Base-by-base conservation (phyloP, 1,140 invertebrate species). In the Lasaia peninsularis region DNA sequence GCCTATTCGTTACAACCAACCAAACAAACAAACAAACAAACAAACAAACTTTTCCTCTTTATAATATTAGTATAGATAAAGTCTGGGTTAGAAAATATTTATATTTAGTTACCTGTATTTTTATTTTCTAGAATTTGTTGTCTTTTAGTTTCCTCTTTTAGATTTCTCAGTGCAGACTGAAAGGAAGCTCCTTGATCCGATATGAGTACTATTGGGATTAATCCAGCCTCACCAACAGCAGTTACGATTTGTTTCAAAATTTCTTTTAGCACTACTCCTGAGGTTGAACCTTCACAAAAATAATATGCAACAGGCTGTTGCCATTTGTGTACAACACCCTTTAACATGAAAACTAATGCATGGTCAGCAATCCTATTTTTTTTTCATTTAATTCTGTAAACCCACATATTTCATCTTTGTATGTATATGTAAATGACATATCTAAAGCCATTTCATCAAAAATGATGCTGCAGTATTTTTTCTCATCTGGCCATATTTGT, bases 261-360 rank as follows among this genome's bases (percentile, higher is more conserved):
- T 10, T 7, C 44, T 20, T 49, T 49, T 24, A 49, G 2, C 3
- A 8, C 10, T 18, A 49, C 18, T 49, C 44, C 44, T 49, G 24
- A 34, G 33, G 50, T 52, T 31, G 50, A 28, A 12, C 50, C 50
- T 32, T 52, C 50, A 32, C 50, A 52, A 32, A 52, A 52, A 14
- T 52, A 52, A 16, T 32, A 52, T n/a, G 50, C 50, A 52, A 52
- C 1, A 9, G 50, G 50, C 5, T 52, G 50, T 52, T 52, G 50
- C 50, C 50, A 52, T 32, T 31, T 52, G 8, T 52, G 24, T 5
- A 52, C 50, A 14, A 32, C 24, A 8, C 50, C 50, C 12, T 32
- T 28, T 28, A 32, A 14, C 28, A 52, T 31, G 16, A 34, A 34
- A 34, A 34, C 33, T n/a, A 34, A n/a, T 2, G 11, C 33, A 34